Evolutionary conservation across 2,113 vertebrate genomes (phyloP).

Genomic region (Halcyon malimbica): DNA sequence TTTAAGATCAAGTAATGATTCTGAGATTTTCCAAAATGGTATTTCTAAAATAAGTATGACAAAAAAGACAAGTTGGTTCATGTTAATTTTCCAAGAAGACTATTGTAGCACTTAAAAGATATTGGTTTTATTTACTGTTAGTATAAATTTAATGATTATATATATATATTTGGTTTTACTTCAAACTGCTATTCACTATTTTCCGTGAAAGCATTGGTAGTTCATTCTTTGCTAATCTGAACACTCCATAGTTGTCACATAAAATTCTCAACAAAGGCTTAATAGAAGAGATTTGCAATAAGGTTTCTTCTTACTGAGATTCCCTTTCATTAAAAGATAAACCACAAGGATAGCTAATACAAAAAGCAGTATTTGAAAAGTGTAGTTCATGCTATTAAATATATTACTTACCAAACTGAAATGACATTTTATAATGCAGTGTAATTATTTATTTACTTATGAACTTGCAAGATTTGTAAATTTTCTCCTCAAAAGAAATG

Average conservation of each 20-base stretch:
- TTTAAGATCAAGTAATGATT: slow-evolving; percentile 23
- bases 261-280: background rate
- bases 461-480: background rate
- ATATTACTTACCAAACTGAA: background rate
- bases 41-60: slow-evolving; percentile 30
- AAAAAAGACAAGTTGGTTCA: background rate
- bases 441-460: background rate
- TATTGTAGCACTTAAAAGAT: slow-evolving; percentile 4
- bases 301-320: background rate
- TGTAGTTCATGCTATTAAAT: background rate
- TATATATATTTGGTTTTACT: background rate
- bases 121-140: background rate
- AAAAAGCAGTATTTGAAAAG: background rate
- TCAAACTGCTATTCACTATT: background rate
- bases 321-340: background rate
- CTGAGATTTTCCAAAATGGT: slow-evolving; percentile 24
- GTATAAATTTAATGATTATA: slow-evolving; percentile 7
- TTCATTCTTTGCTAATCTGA: background rate
- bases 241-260: background rate
- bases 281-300: background rate
- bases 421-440: background rate
- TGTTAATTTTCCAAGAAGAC: slow-evolving; percentile 6
- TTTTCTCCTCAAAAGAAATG: background rate
- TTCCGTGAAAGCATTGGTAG: background rate
- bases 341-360: background rate